A percentile compares a stretch with the other conserved stretches of the same genome.
phyloP scores from a whole-genome alignment of 2,797 vertebrate genomes.

The Hemibagrus guttatus region DNA sequence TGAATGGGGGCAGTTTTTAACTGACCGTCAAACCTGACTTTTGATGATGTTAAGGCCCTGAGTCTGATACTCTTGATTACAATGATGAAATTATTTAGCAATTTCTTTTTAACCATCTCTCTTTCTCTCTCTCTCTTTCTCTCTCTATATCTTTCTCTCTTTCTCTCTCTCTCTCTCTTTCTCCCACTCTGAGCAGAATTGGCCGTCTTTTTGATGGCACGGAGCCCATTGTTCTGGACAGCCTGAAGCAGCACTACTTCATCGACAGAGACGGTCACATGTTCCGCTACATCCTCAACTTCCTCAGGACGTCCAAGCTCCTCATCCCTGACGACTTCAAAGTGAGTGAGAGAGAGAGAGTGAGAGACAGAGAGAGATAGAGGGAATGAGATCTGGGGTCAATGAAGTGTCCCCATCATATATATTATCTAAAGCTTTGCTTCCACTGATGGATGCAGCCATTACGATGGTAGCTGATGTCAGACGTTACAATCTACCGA shows the following conservation, averaged over 20 bases:
- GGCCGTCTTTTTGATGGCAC: conserved; percentile 97
- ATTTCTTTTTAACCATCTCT: neutral
- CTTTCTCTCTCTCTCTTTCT: conserved; percentile 20
- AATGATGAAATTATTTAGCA: neutral
- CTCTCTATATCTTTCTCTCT: conserved; percentile 31
- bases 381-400: conserved; percentile 16
- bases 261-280: conserved; percentile 98
- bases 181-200: conserved; percentile 75
- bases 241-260: conserved; percentile 99
- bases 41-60: neutral
- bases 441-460: conserved; percentile 15
- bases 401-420: neutral
- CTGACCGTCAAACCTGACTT: neutral
- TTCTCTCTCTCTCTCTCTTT: conserved; percentile 38
- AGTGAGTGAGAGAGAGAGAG: conserved; percentile 74
- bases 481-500: neutral
- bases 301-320: conserved; percentile 94
- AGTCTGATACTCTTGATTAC: neutral
- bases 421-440: conserved; percentile 26
- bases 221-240: conserved; percentile 97
- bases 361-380: neutral
- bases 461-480: conserved; percentile 4
- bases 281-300: conserved; percentile 99
- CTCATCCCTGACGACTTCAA: conserved; percentile 98
- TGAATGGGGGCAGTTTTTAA: too few relatives aligned